These are phyloP conservation scores for Nanorana parkeri DNA, from an alignment of 2,113 vertebrate genomes.

Conservation along the genomic window DNA sequence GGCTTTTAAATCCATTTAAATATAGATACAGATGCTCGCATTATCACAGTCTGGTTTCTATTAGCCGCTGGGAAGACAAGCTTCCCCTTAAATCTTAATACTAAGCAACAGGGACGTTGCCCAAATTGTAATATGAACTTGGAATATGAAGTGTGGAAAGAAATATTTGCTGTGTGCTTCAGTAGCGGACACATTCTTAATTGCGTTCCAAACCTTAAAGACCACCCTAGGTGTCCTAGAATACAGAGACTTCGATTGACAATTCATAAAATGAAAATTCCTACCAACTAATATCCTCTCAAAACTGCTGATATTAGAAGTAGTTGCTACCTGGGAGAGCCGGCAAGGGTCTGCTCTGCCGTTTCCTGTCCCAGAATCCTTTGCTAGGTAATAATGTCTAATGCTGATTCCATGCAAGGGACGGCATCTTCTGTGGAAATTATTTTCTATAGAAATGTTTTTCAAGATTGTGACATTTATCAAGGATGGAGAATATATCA, in stretches of 20 bases:
- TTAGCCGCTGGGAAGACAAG: slow-evolving; percentile 28
- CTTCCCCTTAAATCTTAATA: slow-evolving; percentile 4
- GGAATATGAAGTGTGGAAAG: slow-evolving; percentile 45
- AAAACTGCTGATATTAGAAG: slow-evolving; percentile 35
- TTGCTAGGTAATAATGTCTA: not conserved
- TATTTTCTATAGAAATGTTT: not conserved
- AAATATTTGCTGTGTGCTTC: slow-evolving; percentile 27
- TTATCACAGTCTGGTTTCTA: slow-evolving; percentile 50
- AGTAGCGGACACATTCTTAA: slow-evolving; percentile 14
- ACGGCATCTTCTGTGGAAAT: no score
- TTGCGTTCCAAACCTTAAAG: slow-evolving; percentile 32
- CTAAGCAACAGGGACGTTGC: slow-evolving; percentile 32
- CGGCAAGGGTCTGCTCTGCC: not conserved
- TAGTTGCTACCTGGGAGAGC: not conserved
- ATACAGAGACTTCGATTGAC: slow-evolving; percentile 18
- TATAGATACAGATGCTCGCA: slow-evolving; percentile 28
- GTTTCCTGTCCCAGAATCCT: not conserved
- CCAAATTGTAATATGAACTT: slow-evolving; percentile 43
- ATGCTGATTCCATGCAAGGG: not conserved
- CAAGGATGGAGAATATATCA: slow-evolving; percentile 3
- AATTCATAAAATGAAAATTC: slow-evolving; percentile 36
- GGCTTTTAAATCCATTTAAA: slow-evolving; percentile 22
- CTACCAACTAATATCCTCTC: slow-evolving; percentile 27
- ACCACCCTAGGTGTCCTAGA: slow-evolving; percentile 26
- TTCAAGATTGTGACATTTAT: slow-evolving; percentile 9